Conservation (phyloP, 2,113 vertebrate species). For the Steatornis caripensis region DNA sequence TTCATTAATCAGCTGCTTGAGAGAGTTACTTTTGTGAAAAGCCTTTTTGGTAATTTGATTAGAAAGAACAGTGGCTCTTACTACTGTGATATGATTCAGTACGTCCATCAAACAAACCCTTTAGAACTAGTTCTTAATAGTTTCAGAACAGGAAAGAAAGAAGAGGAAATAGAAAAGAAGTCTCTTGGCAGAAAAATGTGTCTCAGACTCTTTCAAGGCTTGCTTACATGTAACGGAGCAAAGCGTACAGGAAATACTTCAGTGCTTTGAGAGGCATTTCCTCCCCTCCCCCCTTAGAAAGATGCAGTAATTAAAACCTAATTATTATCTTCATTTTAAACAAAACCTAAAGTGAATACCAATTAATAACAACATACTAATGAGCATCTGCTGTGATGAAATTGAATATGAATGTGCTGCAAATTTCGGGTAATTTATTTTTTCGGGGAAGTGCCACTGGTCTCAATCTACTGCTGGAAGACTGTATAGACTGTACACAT, state of each 20-base stretch:
- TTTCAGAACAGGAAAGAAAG: constrained; percentile 33
- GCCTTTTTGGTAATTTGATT: constrained; percentile 78
- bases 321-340: constrained; percentile 90
- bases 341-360: constrained; percentile 88
- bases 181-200: constrained; percentile 63
- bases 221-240: constrained; percentile 44
- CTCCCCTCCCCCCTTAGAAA: constrained; percentile 71
- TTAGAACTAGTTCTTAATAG: constrained; percentile 62
- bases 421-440: constrained; percentile 86
- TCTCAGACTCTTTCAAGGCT: constrained; percentile 56
- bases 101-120: constrained; percentile 74
- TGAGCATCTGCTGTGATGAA: constrained; percentile 88
- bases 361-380: constrained; percentile 90
- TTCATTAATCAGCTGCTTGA: constrained; percentile 80
- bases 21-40: constrained; percentile 78
- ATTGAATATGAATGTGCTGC: constrained; percentile 86
- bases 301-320: constrained; percentile 87
- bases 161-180: constrained; percentile 36
- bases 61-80: constrained; percentile 66
- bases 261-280: constrained; percentile 77
- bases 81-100: constrained; percentile 68
- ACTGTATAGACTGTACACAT: constrained; percentile 70
- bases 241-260: constrained; percentile 75
- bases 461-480: constrained; percentile 74
- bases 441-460: constrained; percentile 80